phyloP scores from a whole-genome alignment of 2,888 invertebrate species.

The Tortrix viridana region DNA sequence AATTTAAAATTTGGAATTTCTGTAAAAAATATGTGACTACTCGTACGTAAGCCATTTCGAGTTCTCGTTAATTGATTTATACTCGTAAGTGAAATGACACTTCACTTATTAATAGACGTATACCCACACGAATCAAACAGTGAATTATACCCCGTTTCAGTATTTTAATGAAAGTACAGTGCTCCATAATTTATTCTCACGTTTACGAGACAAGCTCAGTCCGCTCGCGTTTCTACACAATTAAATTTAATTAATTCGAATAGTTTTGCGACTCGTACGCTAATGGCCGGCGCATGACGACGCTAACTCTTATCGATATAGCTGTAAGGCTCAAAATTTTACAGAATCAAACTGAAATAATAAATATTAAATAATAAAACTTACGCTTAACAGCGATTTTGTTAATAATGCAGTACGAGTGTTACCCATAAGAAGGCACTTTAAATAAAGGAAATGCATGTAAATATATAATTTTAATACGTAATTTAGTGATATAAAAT shows the following conservation, averaged over 20 bases:
- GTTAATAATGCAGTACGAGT: background rate
- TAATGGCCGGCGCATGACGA: slow-evolving; percentile 72
- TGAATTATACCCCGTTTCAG: slow-evolving; percentile 43
- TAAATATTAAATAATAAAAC: too few relatives aligned
- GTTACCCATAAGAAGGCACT: background rate
- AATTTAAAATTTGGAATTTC: too few relatives aligned
- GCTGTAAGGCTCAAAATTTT: slow-evolving; percentile 68
- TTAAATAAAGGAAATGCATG: too few relatives aligned
- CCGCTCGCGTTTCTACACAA: slow-evolving; percentile 71
- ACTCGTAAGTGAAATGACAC: background rate
- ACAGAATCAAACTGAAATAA: background rate
- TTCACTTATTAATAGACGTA: background rate
- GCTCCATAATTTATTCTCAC: slow-evolving; percentile 57
- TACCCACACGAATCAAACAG: slow-evolving; percentile 24
- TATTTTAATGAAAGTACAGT: slow-evolving; percentile 48
- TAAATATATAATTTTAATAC: too few relatives aligned
- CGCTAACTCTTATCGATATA: slow-evolving; percentile 50
- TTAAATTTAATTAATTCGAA: slow-evolving; percentile 82
- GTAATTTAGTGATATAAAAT: too few relatives aligned
- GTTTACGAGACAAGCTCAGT: slow-evolving; percentile 57
- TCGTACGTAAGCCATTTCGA: too few relatives aligned
- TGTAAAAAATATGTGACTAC: too few relatives aligned
- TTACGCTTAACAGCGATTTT: background rate
- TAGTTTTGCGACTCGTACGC: slow-evolving; percentile 75
- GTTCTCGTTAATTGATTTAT: too few relatives aligned